Evolutionary conservation across 2,888 invertebrate genomes (phyloP), one percentile per base, ranked within the genome.

Genomic region (Drosophila infuscata): DNA sequence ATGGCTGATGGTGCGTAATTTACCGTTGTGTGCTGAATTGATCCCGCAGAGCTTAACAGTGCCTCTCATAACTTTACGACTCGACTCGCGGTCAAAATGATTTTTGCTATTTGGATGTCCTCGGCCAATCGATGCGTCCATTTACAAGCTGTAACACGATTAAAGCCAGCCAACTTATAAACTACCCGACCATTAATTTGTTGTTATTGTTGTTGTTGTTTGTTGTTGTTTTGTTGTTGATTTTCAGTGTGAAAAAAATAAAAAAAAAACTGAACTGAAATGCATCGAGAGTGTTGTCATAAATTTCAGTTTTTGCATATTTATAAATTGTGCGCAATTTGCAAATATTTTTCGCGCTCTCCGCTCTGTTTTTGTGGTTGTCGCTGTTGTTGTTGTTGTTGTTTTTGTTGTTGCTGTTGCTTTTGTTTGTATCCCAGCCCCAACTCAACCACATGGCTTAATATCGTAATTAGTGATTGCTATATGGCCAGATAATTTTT

Each of bases 31-130:
- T 8, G 64, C 69, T 61, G 54, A 38, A 75, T 79, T 83, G 87
- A 91, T 91, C 82, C 90, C 83, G 81, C 78, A 80, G 79, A 88
- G 90, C 90, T 91, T 91, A 83, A 86, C 73, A 79, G 77, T 86
- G 78, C 76, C 88, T 72, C 80, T 85, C 83, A 88, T 85, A 83
- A 87, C 81, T 83, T 89, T 74, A 73, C 78, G 79, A 71, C 79
- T 71, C 74, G 30, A 20, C 74, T 73, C 70, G 78, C 76, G 75
- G 70, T 80, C 76, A 68, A 80, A 73, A 74, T 80, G 76, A 80
- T 79, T 79, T 62, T 68, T 69, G 69, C 81, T 75, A 75, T 78
- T 77, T 72, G 61, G 57, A 46, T 48, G 62, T 48, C 46, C 67
- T 51, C 56, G 60, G 25, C 32, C 58, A 60, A 76, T 32, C 81